Conservation (phyloP, 2,888 invertebrate species). For the Idaea straminata region DNA sequence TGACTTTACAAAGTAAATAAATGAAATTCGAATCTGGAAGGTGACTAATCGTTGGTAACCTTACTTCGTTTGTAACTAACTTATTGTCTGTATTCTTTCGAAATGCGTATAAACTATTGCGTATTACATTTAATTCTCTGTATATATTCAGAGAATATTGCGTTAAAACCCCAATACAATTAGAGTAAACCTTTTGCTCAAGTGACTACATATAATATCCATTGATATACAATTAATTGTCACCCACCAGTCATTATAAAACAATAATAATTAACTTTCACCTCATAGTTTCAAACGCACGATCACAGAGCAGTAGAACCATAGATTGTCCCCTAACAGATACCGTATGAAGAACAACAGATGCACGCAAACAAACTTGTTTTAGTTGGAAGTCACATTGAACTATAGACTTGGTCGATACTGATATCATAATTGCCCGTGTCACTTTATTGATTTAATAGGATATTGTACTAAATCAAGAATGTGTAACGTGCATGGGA, state of each 20-base stretch:
- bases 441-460: too few species aligned
- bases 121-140: conserved; percentile 21
- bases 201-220: too few species aligned
- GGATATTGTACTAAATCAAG: too few species aligned
- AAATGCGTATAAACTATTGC: conserved; percentile 25
- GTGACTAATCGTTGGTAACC: conserved; percentile 39
- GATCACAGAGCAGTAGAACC: background rate
- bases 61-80: conserved; percentile 21
- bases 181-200: background rate
- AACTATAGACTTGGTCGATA: too few species aligned
- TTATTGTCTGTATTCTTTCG: conserved; percentile 38
- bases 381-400: too few species aligned
- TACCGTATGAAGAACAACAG: too few species aligned
- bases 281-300: background rate
- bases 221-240: background rate
- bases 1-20: conserved; percentile 33
- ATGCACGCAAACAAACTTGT: too few species aligned
- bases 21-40: conserved; percentile 37
- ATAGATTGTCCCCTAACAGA: too few species aligned
- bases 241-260: background rate
- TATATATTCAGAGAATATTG: conserved; percentile 15
- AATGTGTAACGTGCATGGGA: too few species aligned
- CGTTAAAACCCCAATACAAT: background rate
- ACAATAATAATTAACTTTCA: background rate
- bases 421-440: too few species aligned